These are phyloP conservation scores for Ctenopoma kingsleyae DNA, from an alignment of 2,797 vertebrate species.

Conservation along the genomic window DNA sequence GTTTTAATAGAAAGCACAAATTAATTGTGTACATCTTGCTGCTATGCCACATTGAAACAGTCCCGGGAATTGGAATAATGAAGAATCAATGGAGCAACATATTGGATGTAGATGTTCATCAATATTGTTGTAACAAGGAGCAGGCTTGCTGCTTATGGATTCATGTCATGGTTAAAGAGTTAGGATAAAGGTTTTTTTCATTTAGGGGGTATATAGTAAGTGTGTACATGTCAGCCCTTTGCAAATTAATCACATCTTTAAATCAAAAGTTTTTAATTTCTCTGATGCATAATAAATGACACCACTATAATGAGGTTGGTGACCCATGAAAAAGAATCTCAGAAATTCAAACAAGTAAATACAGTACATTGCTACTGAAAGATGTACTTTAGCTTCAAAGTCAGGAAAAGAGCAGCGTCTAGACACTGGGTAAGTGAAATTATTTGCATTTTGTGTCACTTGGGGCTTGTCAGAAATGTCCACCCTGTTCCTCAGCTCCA, in stretches of 20 bases:
- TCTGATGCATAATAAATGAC: conserved; percentile 37
- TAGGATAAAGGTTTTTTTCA: not conserved
- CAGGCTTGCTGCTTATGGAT: conserved; percentile 46
- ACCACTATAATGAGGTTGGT: conserved; percentile 31
- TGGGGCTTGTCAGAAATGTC: conserved; percentile 41
- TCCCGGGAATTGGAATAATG: conserved; percentile 80
- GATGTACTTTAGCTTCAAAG: conserved; percentile 41
- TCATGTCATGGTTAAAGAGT: conserved; percentile 34
- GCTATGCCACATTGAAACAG: conserved; percentile 59
- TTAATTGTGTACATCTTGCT: conserved; percentile 75
- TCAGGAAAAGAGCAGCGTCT: conserved; percentile 40
- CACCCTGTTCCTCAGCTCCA: conserved; percentile 26
- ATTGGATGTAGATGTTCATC: conserved; percentile 83
- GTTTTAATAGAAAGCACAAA: conserved; percentile 81
- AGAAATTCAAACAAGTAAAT: conserved; percentile 3
- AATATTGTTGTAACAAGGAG: conserved; percentile 61
- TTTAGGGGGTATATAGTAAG: conserved; percentile 5
- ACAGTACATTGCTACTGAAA: conserved; percentile 32
- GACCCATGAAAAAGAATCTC: conserved; percentile 7
- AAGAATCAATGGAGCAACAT: conserved; percentile 86
- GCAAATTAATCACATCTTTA: conserved; percentile 36
- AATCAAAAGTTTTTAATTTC: conserved; percentile 14
- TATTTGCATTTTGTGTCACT: conserved; percentile 63
- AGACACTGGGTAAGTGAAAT: conserved; percentile 46
- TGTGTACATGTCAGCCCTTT: conserved; percentile 12